Evolutionary conservation across 2,113 vertebrate species (phyloP), one percentile per base, ranked within the genome.

Genomic region (Lasiurus borealis): DNA sequence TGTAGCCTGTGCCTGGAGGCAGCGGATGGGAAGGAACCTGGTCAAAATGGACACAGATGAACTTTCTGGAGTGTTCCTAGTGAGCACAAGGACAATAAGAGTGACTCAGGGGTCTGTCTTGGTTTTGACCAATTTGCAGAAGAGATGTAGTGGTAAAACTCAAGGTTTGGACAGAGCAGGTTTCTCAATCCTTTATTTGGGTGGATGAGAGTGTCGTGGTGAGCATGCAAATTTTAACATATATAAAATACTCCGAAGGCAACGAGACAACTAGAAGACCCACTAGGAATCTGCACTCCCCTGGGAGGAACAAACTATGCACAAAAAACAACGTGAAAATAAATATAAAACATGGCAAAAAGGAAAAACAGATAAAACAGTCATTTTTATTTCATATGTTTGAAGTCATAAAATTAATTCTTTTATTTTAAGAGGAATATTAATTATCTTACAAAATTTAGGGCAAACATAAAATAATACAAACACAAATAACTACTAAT

Each of bases 1-100:
- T 97, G 95, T 85, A 93, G 97, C 93, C 96, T 94, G 90, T 86
- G 93, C 95, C 95, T 96, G 76, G 94, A 94, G 96, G 97, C 84
- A 21, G 93, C 96, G 94, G 0, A 77, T 88, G 52, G 64, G 15
- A 86, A 46, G 64, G 15, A 86, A 92, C 83, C 87, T 29, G 82
- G 90, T 95, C 91, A 88, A 34, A 88, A 69, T 72, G 0, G 72
- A 46, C 21, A 31, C 0, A 5, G 34, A 71, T 6, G 76, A 40
- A 80, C 66, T 76, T 80, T 68, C n/a, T 25, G 4, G 77, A 80
- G 52, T 2, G 1, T 19, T 62, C 8, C 0, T 29, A 16, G 71
- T 0, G 19, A 69, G 15, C 12, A 46, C 62, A 8, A 0, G 11
- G 40, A 44, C 6, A 54, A 9, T 48, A 44, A 81, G 46, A 15